These are phyloP conservation scores for Elephas maximus DNA, from an alignment of 2,113 vertebrate genomes.

Conservation along the genomic window DNA sequence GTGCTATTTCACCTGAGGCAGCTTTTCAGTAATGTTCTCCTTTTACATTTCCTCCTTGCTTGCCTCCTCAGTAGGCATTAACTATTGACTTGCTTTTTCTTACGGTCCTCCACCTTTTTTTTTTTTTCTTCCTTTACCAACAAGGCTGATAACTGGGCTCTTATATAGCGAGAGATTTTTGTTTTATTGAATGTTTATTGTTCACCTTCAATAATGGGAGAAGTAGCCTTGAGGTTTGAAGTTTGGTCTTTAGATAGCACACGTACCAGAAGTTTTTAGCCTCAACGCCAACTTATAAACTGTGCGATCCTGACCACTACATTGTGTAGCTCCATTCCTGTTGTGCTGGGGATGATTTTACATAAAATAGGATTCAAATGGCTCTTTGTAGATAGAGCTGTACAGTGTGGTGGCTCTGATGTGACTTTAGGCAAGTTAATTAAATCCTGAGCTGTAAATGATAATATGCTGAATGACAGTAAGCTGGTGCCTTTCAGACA, in stretches of 20 bases:
- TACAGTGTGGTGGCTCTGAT: accelerated
- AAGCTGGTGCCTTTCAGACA: not conserved
- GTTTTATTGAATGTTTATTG: not conserved
- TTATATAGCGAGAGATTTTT: not conserved
- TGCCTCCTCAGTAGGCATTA: not conserved
- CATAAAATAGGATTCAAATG: accelerated
- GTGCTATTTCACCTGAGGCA: not conserved
- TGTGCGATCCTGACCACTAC: not conserved
- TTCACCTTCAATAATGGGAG: not conserved
- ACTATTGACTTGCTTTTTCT: no score
- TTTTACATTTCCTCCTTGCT: not conserved
- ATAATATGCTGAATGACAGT: not conserved
- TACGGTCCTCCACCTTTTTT: not conserved
- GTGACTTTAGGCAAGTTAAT: not conserved
- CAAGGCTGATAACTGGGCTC: not conserved
- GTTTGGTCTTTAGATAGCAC: not conserved
- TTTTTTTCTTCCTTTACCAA: not conserved
- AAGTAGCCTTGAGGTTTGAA: not conserved
- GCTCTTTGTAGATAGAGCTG: not conserved
- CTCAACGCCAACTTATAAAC: not conserved
- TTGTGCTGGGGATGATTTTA: not conserved
- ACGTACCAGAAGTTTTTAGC: not conserved
- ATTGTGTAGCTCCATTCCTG: not conserved
- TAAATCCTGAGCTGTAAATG: not conserved
- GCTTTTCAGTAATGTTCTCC: not conserved